A percentile compares a stretch with the other conserved stretches of the same genome.
phyloP scores from a whole-genome alignment of 2,888 invertebrate genomes.

The Limnephilus rhombicus region DNA sequence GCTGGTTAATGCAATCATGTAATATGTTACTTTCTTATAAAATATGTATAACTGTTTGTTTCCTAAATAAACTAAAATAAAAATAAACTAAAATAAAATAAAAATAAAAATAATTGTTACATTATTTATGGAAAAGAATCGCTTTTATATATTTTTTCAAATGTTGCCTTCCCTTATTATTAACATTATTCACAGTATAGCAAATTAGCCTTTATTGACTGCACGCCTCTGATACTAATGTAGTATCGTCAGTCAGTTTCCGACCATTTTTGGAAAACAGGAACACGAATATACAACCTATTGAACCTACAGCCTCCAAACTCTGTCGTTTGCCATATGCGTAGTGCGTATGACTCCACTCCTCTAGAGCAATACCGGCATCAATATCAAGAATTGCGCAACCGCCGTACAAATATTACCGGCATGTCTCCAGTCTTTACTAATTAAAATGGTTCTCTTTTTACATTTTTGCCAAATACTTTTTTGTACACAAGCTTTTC shows the following conservation, averaged over 20 bases:
- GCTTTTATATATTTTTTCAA: too few relatives aligned
- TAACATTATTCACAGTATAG: too few relatives aligned
- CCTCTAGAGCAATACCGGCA: background rate
- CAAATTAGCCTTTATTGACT: background rate
- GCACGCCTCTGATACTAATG: background rate
- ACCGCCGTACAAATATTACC: background rate
- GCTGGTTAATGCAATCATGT: too few relatives aligned
- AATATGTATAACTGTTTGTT: too few relatives aligned
- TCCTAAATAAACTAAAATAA: too few relatives aligned
- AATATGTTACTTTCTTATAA: too few relatives aligned
- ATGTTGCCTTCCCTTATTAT: too few relatives aligned
- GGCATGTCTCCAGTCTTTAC: background rate
- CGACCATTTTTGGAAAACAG: background rate
- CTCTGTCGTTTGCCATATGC: background rate
- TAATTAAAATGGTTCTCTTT: background rate
- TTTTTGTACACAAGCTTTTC: background rate
- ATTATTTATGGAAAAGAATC: too few relatives aligned
- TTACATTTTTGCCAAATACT: background rate
- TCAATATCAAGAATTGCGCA: background rate
- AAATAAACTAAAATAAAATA: too few relatives aligned
- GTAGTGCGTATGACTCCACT: background rate
- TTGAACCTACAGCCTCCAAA: background rate
- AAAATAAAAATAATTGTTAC: too few relatives aligned
- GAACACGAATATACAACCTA: background rate
- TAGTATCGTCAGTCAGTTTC: background rate